phyloP scores from a whole-genome alignment of 2,797 vertebrate species.

The Valencia hispanica region DNA sequence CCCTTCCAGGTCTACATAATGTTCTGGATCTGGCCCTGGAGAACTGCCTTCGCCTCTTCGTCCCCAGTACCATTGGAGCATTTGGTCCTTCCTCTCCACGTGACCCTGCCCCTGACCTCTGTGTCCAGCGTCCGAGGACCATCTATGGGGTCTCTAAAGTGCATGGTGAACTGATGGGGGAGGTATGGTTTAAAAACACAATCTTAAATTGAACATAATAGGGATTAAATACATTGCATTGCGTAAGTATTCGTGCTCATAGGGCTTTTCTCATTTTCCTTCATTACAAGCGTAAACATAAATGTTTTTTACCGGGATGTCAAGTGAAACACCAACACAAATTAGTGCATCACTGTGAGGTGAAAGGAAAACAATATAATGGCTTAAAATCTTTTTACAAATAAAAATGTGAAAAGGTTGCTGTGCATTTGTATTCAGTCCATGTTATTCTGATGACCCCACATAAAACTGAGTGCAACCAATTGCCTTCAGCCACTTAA shows the following conservation, averaged over 20 bases:
- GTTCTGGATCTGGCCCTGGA: slow-evolving; percentile 84
- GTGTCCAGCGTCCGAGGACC: slow-evolving; percentile 83
- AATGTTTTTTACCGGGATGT: background rate
- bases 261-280: too few species aligned
- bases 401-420: background rate
- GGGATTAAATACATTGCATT: background rate
- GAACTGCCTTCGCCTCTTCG: slow-evolving; percentile 84
- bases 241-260: background rate
- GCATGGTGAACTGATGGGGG: slow-evolving; percentile 85
- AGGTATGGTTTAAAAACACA: slow-evolving; percentile 64
- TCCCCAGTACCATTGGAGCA: slow-evolving; percentile 86
- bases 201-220: background rate
- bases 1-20: slow-evolving; percentile 80
- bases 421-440: background rate
- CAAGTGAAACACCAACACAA: background rate
- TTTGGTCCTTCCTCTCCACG: slow-evolving; percentile 85
- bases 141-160: slow-evolving; percentile 87
- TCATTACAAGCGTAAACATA: background rate
- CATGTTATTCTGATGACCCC: background rate
- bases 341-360: background rate
- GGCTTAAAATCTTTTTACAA: background rate
- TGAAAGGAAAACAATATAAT: background rate
- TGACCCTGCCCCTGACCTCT: slow-evolving; percentile 84
- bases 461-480: background rate
- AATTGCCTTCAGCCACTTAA: background rate